Evolutionary conservation across 2,888 invertebrate species (phyloP).

Genomic region (Siphlonurus alternatus): DNA sequence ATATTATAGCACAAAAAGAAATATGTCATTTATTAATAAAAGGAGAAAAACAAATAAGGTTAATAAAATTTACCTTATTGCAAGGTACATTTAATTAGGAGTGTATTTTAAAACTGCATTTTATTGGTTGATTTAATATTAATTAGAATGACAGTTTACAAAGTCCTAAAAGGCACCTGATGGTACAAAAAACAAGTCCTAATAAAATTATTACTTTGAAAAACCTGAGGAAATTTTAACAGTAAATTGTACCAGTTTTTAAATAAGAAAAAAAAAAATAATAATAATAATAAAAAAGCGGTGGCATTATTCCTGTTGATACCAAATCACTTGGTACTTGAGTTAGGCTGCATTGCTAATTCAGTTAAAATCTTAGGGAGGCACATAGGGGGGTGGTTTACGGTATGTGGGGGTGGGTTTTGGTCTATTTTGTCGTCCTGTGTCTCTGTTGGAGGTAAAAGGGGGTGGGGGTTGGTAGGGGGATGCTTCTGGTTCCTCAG

Average conservation of each 20-base stretch:
- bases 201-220: background rate
- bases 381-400: slow-evolving; percentile 93
- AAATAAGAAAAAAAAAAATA: no score
- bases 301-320: background rate
- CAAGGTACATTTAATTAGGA: background rate
- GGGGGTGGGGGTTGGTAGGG: slow-evolving; percentile 87
- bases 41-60: no score
- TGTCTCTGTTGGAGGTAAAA: slow-evolving; percentile 56
- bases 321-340: background rate
- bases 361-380: slow-evolving; percentile 83
- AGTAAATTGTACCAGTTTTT: no score
- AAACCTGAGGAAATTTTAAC: background rate
- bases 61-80: no score
- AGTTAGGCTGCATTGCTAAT: background rate
- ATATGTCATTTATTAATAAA: no score
- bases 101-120: no score
- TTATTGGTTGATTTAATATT: no score
- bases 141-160: no score
- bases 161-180: background rate
- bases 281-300: no score
- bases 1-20: no score
- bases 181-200: background rate
- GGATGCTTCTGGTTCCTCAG: slow-evolving; percentile 34
- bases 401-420: slow-evolving; percentile 82
- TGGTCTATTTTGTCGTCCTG: slow-evolving; percentile 53